Percentiles rank a stretch among this genome's conserved stretches.
These are phyloP conservation scores for Malaclemys terrapin DNA, from an alignment of 2,113 vertebrate species.

Conservation along the genomic window DNA sequence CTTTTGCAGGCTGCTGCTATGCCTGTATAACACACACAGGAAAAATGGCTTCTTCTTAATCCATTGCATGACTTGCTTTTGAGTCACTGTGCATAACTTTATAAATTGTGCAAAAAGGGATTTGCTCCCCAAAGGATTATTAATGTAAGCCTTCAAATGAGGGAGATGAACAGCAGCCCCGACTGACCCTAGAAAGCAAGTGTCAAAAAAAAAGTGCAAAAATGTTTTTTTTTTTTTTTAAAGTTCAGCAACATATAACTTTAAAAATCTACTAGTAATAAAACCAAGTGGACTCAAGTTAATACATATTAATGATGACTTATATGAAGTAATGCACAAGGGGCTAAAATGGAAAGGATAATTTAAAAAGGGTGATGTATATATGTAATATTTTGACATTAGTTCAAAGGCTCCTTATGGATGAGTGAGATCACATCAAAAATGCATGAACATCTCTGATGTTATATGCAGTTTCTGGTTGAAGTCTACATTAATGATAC, in stretches of 20 bases:
- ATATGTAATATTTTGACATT: background rate
- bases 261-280: slow-evolving; percentile 9
- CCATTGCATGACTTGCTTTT: background rate
- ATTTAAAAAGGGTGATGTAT: background rate
- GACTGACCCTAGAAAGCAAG: background rate
- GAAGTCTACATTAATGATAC: background rate
- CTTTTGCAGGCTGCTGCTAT: background rate
- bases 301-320: slow-evolving; percentile 1
- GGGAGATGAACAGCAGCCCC: background rate
- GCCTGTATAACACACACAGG: background rate
- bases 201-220: background rate
- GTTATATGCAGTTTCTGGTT: slow-evolving; percentile 13
- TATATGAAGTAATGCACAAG: slow-evolving; percentile 8
- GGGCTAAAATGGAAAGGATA: background rate
- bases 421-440: slow-evolving; percentile 2
- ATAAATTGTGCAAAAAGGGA: background rate
- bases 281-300: background rate
- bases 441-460: background rate
- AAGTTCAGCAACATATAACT: background rate
- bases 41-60: background rate
- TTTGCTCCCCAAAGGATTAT: background rate
- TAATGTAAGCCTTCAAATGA: background rate
- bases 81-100: background rate
- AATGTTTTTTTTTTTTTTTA: background rate
- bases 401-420: background rate